Percentiles rank a stretch among this genome's conserved stretches.
These are phyloP conservation scores for Harpagoxenus sublaevis DNA, from an alignment of 2,888 invertebrate species.

Conservation along the genomic window DNA sequence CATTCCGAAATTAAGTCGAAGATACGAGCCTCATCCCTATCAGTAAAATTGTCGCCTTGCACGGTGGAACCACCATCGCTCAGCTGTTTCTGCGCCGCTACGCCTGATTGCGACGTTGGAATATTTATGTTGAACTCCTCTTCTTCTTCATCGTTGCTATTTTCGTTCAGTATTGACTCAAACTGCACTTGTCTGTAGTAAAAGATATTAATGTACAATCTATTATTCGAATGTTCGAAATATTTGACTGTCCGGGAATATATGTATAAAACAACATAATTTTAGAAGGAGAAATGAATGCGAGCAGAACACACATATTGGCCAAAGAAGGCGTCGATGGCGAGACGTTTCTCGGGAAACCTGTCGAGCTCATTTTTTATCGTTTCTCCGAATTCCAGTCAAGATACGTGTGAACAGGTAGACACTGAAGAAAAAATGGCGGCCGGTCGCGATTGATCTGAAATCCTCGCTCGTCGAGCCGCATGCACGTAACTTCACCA, in stretches of 20 bases:
- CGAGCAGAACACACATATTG: slow-evolving; percentile 1
- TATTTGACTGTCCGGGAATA: neutral
- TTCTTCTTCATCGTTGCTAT: slow-evolving; percentile 65
- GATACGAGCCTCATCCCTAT: slow-evolving; percentile 62
- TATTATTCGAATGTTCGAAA: neutral
- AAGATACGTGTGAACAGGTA: neutral
- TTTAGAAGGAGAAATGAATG: neutral
- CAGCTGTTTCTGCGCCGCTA: neutral
- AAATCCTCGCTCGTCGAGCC: neutral
- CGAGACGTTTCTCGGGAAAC: neutral
- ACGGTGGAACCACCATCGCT: neutral
- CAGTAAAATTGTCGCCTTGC: slow-evolving; percentile 10
- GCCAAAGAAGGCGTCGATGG: neutral
- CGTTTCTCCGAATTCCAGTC: neutral
- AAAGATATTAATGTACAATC: neutral
- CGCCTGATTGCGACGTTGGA: neutral
- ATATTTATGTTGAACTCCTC: neutral
- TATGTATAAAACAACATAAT: neutral
- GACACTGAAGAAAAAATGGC: neutral
- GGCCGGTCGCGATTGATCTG: neutral
- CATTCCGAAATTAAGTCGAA: neutral
- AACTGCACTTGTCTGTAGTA: slow-evolving; percentile 60
- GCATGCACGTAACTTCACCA: neutral
- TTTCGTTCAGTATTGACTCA: slow-evolving; percentile 73
- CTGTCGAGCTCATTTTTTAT: slow-evolving; percentile 15